These are phyloP conservation scores for Nasonia oneida DNA, from an alignment of 2,888 invertebrate genomes.

Conservation along the genomic window DNA sequence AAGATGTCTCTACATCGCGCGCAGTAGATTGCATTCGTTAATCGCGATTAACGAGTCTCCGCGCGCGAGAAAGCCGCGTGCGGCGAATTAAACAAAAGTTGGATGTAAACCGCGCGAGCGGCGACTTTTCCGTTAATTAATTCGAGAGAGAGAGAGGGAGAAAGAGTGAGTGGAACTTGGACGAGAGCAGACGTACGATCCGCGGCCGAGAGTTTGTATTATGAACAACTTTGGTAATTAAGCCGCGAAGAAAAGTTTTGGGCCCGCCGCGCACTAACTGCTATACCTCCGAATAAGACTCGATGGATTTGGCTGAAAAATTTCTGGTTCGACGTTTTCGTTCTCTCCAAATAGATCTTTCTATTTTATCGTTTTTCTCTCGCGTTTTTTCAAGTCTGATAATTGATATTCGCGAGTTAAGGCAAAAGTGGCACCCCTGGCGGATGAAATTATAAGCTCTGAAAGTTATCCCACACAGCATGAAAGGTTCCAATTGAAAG, in stretches of 20 bases:
- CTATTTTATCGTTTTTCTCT: neutral
- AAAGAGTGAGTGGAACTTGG: neutral
- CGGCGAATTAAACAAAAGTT: conserved; percentile 47
- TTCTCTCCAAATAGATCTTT: neutral
- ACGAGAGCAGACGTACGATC: neutral
- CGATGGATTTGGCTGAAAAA: neutral
- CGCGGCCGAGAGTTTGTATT: conserved; percentile 40
- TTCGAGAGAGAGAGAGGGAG: conserved; percentile 18
- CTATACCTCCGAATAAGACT: neutral
- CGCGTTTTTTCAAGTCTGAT: no score
- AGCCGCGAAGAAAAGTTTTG: conserved; percentile 42
- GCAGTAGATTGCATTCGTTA: conserved; percentile 38
- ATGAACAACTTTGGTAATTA: conserved; percentile 55
- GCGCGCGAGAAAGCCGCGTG: neutral
- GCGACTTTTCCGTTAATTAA: conserved; percentile 56
- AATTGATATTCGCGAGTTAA: no score
- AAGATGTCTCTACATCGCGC: conserved; percentile 11
- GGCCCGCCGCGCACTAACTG: neutral
- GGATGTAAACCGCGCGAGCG: conserved; percentile 17
- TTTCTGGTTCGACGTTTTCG: neutral
- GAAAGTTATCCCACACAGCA: no score
- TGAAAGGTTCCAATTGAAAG: no score
- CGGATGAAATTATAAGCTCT: no score
- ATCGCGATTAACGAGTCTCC: conserved; percentile 42
- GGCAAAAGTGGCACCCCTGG: no score